These are phyloP conservation scores for Zosterops pallidus DNA, from an alignment of 2,113 vertebrate species.

Conservation along the genomic window DNA sequence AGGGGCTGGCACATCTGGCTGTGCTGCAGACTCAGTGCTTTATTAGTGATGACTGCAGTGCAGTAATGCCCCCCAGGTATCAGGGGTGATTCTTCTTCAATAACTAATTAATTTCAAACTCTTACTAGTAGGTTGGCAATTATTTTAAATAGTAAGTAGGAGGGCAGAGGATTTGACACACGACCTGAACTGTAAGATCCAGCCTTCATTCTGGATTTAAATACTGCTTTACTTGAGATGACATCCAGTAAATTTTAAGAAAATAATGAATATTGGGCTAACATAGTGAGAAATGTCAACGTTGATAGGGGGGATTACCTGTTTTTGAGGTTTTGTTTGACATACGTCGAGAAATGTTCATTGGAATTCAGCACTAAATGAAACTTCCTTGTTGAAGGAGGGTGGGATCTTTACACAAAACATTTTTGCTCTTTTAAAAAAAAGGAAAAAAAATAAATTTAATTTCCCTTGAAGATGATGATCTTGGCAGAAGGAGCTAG, in stretches of 20 bases:
- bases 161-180: neutral
- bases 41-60: neutral
- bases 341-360: neutral
- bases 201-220: neutral
- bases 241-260: neutral
- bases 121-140: accelerated
- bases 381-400: neutral
- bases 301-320: neutral
- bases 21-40: neutral
- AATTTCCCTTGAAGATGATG: slow-evolving; percentile 68
- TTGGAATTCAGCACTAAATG: slow-evolving; percentile 36
- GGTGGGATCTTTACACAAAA: slow-evolving; percentile 1
- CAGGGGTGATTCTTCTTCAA: neutral
- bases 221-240: neutral
- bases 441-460: slow-evolving; percentile 48
- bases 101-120: neutral
- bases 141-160: neutral
- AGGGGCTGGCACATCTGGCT: neutral
- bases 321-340: neutral
- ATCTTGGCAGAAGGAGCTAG: slow-evolving; percentile 66
- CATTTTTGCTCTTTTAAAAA: slow-evolving; percentile 42
- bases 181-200: neutral
- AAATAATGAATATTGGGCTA: neutral
- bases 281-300: neutral
- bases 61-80: neutral